phyloP scores from a whole-genome alignment of 2,888 invertebrate species.

The Geophilus truncorum region DNA sequence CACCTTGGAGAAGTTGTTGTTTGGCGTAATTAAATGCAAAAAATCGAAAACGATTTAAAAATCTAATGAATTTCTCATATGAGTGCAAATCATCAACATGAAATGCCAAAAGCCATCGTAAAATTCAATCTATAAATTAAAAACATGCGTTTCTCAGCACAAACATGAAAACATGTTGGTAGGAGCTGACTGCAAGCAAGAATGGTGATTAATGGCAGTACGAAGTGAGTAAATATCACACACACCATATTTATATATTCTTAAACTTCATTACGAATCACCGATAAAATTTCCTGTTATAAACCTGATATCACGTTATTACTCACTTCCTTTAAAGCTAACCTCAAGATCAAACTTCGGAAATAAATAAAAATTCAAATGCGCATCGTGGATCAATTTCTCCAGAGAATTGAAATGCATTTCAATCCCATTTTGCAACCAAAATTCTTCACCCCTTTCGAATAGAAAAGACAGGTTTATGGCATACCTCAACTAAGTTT shows the following conservation, averaged over 20 bases:
- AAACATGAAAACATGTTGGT: not conserved
- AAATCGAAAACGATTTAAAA: not conserved
- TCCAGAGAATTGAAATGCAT: not conserved
- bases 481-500: not conserved
- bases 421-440: not conserved
- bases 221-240: too few species aligned
- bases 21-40: too few species aligned
- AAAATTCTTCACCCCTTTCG: conserved; percentile 1
- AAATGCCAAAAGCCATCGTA: too few species aligned
- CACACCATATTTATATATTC: too few species aligned
- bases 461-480: not conserved
- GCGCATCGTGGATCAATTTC: not conserved
- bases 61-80: not conserved
- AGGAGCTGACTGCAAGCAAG: too few species aligned
- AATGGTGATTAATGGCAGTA: too few species aligned
- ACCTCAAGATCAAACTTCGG: too few species aligned
- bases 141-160: not conserved
- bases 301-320: too few species aligned
- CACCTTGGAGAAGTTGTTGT: not conserved
- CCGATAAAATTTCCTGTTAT: too few species aligned
- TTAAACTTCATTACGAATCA: too few species aligned
- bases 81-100: too few species aligned
- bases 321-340: too few species aligned
- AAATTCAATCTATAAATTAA: not conserved
- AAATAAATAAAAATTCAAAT: not conserved